Percentiles rank a stretch among this genome's conserved stretches.
Conservation (phyloP, 2,888 invertebrate species). For the Rhagophthalmus giganteus region DNA sequence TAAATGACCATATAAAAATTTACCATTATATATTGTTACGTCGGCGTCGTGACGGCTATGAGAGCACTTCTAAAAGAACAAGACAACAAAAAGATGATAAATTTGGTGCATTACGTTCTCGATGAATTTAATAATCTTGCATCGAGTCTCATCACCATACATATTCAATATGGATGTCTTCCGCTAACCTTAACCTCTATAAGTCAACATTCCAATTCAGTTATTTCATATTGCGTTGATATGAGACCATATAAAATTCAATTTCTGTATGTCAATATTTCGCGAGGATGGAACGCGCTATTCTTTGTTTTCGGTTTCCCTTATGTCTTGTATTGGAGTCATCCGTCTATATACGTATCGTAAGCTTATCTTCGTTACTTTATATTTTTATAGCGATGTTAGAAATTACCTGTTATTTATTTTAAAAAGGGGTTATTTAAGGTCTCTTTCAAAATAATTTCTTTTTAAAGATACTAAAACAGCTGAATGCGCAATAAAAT, state of each 20-base stretch:
- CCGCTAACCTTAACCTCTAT: constrained; percentile 29
- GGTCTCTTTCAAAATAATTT: no score
- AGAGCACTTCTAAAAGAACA: no score
- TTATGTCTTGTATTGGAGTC: constrained; percentile 24
- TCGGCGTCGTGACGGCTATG: no score
- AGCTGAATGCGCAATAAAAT: no score
- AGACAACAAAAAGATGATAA: no score
- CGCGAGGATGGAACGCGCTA: constrained; percentile 24
- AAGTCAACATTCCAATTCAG: constrained; percentile 38
- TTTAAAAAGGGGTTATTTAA: constrained; percentile 19
- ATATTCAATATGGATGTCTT: constrained; percentile 19
- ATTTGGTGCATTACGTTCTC: no score
- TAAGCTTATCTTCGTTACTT: constrained; percentile 15
- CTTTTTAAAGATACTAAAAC: not conserved
- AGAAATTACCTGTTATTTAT: constrained; percentile 22
- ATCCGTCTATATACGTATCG: constrained; percentile 24
- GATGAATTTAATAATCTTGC: no score
- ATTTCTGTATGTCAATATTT: constrained; percentile 39
- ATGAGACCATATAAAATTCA: constrained; percentile 45
- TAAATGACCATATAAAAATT: no score
- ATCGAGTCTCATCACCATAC: no score
- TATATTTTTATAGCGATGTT: constrained; percentile 22
- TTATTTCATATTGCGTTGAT: constrained; percentile 44
- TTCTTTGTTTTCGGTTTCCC: constrained; percentile 31
- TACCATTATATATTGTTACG: no score